Percentiles rank a stretch among this genome's conserved stretches.
These are phyloP conservation scores for Scortum barcoo DNA, from an alignment of 2,113 vertebrate species.

Conservation along the genomic window DNA sequence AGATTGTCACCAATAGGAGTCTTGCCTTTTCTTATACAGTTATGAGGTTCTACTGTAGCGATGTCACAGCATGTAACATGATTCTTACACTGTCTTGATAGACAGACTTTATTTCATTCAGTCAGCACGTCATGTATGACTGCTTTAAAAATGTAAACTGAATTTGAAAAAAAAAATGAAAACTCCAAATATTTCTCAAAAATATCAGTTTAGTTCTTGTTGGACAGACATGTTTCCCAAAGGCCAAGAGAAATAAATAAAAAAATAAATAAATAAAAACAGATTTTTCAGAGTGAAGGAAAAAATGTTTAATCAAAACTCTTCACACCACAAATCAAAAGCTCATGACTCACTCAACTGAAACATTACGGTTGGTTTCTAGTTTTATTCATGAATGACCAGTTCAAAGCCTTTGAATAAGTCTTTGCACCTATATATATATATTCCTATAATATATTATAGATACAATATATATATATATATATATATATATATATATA, in stretches of 20 bases:
- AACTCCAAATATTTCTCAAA: not conserved
- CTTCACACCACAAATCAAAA: conserved; percentile 12
- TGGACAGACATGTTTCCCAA: not conserved
- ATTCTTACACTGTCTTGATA: not conserved
- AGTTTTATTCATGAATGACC: conserved; percentile 2
- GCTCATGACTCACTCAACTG: not conserved
- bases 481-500: no score
- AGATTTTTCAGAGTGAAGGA: not conserved
- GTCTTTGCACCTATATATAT: not conserved
- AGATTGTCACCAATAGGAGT: not conserved
- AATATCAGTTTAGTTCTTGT: conserved; percentile 2
- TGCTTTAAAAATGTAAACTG: conserved; percentile 2
- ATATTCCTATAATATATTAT: no score
- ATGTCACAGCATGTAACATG: not conserved
- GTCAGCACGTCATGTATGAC: no score
- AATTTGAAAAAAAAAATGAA: not conserved
- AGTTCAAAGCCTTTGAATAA: conserved; percentile 1
- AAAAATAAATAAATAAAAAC: no score
- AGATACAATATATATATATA: no score
- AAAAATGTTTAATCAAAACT: not conserved
- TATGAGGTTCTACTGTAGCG: not conserved
- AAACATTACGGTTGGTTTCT: not conserved
- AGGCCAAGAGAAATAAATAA: no score
- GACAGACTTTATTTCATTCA: not conserved
- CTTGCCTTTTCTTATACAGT: not conserved